Evolutionary conservation across 2,113 vertebrate genomes (phyloP).

Genomic region (Physeter macrocephalus): DNA sequence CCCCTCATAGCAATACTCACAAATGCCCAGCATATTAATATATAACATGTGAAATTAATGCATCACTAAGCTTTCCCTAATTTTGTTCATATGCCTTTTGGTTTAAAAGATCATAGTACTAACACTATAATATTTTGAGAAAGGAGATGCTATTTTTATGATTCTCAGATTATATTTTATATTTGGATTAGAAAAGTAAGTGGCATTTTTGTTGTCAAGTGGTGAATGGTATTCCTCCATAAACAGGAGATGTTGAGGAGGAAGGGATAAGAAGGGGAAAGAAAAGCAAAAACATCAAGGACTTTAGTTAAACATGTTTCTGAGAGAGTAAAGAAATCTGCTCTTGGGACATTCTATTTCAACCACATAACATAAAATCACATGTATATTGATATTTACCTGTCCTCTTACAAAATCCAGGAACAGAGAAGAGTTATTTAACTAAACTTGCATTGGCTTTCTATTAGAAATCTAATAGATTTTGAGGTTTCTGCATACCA

Average conservation of each 20-base stretch:
- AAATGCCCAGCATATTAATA: neutral
- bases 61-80: neutral
- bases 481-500: neutral
- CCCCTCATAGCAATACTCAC: neutral
- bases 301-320: neutral
- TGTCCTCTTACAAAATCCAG: neutral
- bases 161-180: neutral
- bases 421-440: neutral
- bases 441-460: neutral
- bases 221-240: neutral
- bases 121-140: slow-evolving; percentile 12
- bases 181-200: slow-evolving; percentile 22
- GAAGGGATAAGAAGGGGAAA: neutral
- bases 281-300: neutral
- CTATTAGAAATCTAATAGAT: slow-evolving; percentile 4
- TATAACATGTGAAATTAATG: neutral
- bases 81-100: slow-evolving; percentile 27
- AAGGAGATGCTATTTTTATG: slow-evolving; percentile 13
- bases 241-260: neutral
- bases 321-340: neutral
- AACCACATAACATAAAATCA: neutral
- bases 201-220: neutral
- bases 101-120: slow-evolving; percentile 54
- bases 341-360: neutral
- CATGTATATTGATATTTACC: neutral